Percentiles rank a stretch among this genome's conserved stretches.
Evolutionary conservation across 2,797 vertebrate species (phyloP).

Genomic region (Peromyscus aztecus): DNA sequence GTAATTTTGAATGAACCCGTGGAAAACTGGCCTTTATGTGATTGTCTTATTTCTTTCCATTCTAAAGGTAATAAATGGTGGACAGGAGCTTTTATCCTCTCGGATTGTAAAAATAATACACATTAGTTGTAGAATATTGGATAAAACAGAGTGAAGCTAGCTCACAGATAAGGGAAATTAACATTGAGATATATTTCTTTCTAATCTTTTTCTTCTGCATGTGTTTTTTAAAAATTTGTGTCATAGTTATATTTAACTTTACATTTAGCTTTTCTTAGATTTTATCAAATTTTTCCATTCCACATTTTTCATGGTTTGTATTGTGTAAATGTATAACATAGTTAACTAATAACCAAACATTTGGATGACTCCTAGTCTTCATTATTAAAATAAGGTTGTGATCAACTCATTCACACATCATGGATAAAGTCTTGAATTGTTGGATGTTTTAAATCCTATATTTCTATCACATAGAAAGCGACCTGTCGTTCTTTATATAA

Average conservation of each 20-base stretch:
- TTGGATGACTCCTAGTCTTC: constrained; percentile 32
- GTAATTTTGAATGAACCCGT: constrained; percentile 93
- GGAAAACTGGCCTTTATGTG: constrained; percentile 94
- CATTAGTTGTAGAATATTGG: constrained; percentile 48
- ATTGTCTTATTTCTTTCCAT: constrained; percentile 96
- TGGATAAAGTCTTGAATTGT: constrained; percentile 37
- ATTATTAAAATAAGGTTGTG: constrained; percentile 45
- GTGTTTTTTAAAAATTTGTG: constrained; percentile 12
- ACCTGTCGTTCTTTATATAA: constrained; percentile 14
- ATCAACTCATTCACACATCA: background rate
- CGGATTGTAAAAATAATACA: constrained; percentile 20
- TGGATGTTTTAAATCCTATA: constrained; percentile 33
- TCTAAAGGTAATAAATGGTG: constrained; percentile 91
- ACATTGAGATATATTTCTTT: constrained; percentile 54
- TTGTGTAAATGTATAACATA: background rate
- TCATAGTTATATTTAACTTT: constrained; percentile 30
- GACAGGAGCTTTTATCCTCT: background rate
- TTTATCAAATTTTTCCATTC: background rate
- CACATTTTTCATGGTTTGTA: background rate
- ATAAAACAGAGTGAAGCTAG: constrained; percentile 42
- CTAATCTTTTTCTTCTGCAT: constrained; percentile 7
- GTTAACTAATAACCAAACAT: constrained; percentile 30
- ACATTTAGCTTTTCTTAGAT: constrained; percentile 36
- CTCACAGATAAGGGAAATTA: constrained; percentile 24
- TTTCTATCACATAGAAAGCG: constrained; percentile 40